A percentile compares a stretch with the other conserved stretches of the same genome.
Evolutionary conservation across 2,113 vertebrate species (phyloP).

Genomic region (Haplotaxodon microlepis): DNA sequence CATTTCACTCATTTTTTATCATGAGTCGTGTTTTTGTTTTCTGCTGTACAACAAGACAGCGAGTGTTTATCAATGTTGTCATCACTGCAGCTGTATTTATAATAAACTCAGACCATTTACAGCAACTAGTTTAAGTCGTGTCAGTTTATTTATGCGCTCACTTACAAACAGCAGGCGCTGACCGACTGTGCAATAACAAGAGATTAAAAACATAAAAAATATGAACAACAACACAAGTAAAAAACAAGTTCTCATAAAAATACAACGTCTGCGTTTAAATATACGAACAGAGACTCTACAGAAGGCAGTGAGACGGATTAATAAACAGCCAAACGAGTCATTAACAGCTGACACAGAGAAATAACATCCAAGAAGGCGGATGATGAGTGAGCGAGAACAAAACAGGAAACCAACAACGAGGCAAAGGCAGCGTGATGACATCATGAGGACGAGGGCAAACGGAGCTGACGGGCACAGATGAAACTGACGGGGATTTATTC

Average conservation of each 20-base stretch:
- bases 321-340: not conserved
- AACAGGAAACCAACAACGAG: not conserved
- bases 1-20: not conserved
- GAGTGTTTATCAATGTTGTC: accelerated
- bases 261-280: accelerated
- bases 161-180: not conserved
- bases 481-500: not conserved
- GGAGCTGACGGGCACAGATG: not conserved
- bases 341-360: not conserved
- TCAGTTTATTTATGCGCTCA: not conserved
- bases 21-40: not conserved
- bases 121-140: not conserved
- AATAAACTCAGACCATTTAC: not conserved
- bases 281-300: accelerated
- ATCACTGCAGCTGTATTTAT: not conserved
- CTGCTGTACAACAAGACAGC: not conserved
- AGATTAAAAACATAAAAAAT: not conserved
- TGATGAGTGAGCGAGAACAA: not conserved
- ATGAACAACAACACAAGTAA: not conserved
- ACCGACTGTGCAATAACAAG: not conserved
- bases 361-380: not conserved
- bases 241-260: not conserved
- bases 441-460: not conserved
- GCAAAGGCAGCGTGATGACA: not conserved
- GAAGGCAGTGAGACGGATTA: not conserved